Percentiles rank a stretch among this genome's conserved stretches.
phyloP scores from a whole-genome alignment of 2,888 invertebrate species.

The Neuroscelio doddi region DNA sequence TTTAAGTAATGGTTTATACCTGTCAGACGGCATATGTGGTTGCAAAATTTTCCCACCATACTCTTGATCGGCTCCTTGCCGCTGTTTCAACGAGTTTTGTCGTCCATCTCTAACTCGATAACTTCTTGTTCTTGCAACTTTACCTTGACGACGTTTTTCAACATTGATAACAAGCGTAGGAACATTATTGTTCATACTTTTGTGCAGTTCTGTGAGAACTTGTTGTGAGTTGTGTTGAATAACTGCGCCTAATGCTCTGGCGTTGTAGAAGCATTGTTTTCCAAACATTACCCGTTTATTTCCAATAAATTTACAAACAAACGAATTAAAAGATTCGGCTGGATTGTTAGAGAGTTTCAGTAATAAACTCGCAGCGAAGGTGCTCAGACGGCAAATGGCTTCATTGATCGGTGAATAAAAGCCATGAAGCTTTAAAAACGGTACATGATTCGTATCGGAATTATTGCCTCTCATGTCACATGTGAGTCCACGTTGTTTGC shows the following conservation, averaged over 20 bases:
- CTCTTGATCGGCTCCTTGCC: not conserved
- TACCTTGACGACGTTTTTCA: conserved; percentile 7
- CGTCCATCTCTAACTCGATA: not conserved
- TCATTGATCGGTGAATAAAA: too few species aligned
- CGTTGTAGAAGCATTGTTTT: conserved; percentile 7
- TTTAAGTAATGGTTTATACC: not conserved
- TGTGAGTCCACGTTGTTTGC: conserved; percentile 23
- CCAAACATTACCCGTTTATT: conserved; percentile 5
- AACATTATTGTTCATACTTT: too few species aligned
- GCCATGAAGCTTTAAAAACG: conserved; percentile 1
- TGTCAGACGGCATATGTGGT: conserved; percentile 15
- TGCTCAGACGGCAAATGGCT: not conserved
- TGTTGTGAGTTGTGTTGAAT: too few species aligned
- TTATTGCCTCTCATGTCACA: not conserved
- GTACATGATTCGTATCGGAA: conserved; percentile 13
- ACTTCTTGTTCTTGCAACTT: not conserved
- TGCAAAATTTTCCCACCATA: conserved; percentile 15
- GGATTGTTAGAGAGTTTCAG: conserved; percentile 16
- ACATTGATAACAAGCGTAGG: not conserved
- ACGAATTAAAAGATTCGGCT: conserved; percentile 11
- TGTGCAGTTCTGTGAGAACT: too few species aligned
- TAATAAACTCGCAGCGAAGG: conserved; percentile 12
- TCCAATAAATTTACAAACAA: not conserved
- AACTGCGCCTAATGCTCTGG: too few species aligned
- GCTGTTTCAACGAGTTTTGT: not conserved